Conservation (phyloP, 2,888 invertebrate species). For the Drosophila melanosoma region DNA sequence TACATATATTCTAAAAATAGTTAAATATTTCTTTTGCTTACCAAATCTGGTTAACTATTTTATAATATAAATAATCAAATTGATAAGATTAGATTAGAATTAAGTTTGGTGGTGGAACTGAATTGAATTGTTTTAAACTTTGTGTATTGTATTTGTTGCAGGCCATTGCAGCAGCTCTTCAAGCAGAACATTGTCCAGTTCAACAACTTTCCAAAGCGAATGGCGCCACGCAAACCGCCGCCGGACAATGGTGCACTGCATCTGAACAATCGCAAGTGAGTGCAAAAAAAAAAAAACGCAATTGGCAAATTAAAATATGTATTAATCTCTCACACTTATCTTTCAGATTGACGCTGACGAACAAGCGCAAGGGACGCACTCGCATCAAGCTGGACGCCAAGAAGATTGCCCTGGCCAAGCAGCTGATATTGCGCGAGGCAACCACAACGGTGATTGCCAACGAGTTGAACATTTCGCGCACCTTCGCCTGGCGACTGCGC, state of each 20-base stretch:
- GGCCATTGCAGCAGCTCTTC: slow-evolving; percentile 84
- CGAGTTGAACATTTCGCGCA: slow-evolving; percentile 83
- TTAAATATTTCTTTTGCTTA: too few relatives aligned
- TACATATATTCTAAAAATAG: too few relatives aligned
- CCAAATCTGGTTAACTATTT: too few relatives aligned
- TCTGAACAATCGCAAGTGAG: slow-evolving; percentile 83
- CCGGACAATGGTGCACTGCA: slow-evolving; percentile 79
- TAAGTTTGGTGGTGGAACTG: background rate
- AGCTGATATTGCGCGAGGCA: slow-evolving; percentile 83
- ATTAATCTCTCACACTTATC: background rate
- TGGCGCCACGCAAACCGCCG: slow-evolving; percentile 57
- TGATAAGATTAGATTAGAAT: too few relatives aligned
- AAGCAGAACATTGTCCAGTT: slow-evolving; percentile 84
- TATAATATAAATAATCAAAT: too few relatives aligned
- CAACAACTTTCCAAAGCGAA: slow-evolving; percentile 83
- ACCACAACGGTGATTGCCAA: slow-evolving; percentile 84
- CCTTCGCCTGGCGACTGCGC: slow-evolving; percentile 84
- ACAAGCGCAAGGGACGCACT: slow-evolving; percentile 84
- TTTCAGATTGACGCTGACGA: slow-evolving; percentile 65
- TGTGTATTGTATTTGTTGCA: slow-evolving; percentile 26
- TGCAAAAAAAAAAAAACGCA: background rate
- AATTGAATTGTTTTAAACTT: background rate
- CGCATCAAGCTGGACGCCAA: slow-evolving; percentile 84
- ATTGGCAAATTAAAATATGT: background rate
- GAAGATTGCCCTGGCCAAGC: slow-evolving; percentile 84